Evolutionary conservation across 2,113 vertebrate species (phyloP), one percentile per base, ranked within the genome.

Genomic region (Sylvicapra grimmia): DNA sequence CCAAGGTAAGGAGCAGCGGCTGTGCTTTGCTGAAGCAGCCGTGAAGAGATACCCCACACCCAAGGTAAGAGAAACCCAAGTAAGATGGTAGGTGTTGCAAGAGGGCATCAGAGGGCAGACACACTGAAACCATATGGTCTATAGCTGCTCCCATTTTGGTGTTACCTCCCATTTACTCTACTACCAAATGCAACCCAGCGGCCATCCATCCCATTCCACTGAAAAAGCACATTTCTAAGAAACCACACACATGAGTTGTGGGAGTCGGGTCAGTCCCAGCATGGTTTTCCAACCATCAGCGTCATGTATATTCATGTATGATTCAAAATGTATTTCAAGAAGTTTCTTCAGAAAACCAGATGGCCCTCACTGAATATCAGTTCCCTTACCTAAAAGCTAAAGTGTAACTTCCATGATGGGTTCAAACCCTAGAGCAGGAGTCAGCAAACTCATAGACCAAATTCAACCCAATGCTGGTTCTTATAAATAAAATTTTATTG

Each of bases 211-310:
- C 11, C 19, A 31, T 15, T 1, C 56, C n/a, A 33, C 18, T 27
- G 11, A 88, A 44, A 44, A 25, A 16, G 75, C 44, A 29, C 14
- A 5, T n/a, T 58, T 33, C 83, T 56, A 16, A 21, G 84, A 25
- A 51, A n/a, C 15, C 59, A 1, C 3, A 11, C n/a, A 21, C 23
- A 1, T 2, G 44, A 59, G 1, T 27, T 47, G 16, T 53, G 23
- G 47, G 40, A 59, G 40, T 18, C 0, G 0, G 31, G 54, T 9
- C 3, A 12, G 29, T 56, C 36, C 49, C 36, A 16, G n/a, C 68
- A n/a, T 5, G 49, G 51, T 63, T 59, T 47, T 49, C 95, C 51
- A 80, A 8, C n/a, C 14, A 15, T 61, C 87, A 31, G 40, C 15
- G 33, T 15, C 54, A 4, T 11, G 14, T 31, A 40, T 40, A 54